These are phyloP conservation scores for Steinernema carpocapsae DNA, from an alignment of 2,888 invertebrate genomes.

Conservation along the genomic window DNA sequence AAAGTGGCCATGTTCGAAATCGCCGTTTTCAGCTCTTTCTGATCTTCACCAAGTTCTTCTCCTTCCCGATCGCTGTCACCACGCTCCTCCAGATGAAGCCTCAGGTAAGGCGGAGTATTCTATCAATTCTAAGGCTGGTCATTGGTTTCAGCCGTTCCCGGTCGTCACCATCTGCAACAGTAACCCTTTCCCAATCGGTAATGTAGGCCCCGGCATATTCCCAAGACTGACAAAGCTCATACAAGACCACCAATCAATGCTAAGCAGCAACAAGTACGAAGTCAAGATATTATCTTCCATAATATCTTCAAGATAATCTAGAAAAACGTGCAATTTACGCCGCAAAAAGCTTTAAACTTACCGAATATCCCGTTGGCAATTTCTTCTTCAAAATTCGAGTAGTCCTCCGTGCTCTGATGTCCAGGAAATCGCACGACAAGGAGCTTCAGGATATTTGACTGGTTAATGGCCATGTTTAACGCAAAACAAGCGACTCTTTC, in stretches of 20 bases:
- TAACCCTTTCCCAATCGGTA: conserved; percentile 38
- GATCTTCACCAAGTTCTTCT: conserved; percentile 39
- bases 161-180: conserved; percentile 45
- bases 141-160: conserved; percentile 36
- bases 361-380: too few relatives aligned
- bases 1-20: conserved; percentile 40
- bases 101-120: background rate
- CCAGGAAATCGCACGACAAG: too few relatives aligned
- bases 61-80: conserved; percentile 20
- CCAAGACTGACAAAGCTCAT: background rate
- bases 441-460: too few relatives aligned
- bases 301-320: too few relatives aligned
- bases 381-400: too few relatives aligned
- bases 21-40: conserved; percentile 41
- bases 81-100: conserved; percentile 26
- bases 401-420: too few relatives aligned
- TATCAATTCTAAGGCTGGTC: background rate
- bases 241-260: background rate
- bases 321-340: too few relatives aligned
- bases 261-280: background rate
- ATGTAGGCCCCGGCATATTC: background rate
- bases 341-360: too few relatives aligned
- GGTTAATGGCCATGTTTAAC: too few relatives aligned
- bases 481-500: too few relatives aligned
- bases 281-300: too few relatives aligned